Evolutionary conservation across 1,140 invertebrate genomes (phyloP).

Genomic region (Lordiphosa mommai): DNA sequence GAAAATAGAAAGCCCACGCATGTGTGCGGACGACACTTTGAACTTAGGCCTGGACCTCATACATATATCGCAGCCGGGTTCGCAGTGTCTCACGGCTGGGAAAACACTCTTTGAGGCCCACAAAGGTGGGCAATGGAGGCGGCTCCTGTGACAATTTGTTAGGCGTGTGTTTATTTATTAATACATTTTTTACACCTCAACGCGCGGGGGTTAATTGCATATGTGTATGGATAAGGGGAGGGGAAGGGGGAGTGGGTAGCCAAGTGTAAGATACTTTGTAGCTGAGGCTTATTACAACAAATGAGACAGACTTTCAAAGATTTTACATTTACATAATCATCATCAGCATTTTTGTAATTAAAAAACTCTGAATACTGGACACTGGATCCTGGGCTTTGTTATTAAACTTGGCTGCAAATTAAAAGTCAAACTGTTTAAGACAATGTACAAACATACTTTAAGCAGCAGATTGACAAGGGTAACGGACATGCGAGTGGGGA

Average conservation of each 20-base stretch:
- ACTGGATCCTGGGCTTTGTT: slow-evolving; percentile 33
- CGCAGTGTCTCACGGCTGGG: slow-evolving; percentile 45
- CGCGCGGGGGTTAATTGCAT: slow-evolving; percentile 67
- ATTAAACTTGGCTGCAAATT: slow-evolving; percentile 64
- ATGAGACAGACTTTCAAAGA: slow-evolving; percentile 14
- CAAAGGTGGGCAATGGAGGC: slow-evolving; percentile 8
- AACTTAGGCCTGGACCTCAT: slow-evolving; percentile 59
- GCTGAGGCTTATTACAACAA: slow-evolving; percentile 9
- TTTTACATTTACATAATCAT: not conserved
- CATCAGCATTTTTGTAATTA: slow-evolving; percentile 46
- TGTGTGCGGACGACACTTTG: slow-evolving; percentile 48
- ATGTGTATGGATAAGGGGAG: slow-evolving; percentile 11
- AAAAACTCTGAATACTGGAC: slow-evolving; percentile 25
- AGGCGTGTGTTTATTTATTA: slow-evolving; percentile 67
- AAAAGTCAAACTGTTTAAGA: slow-evolving; percentile 79
- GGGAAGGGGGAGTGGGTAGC: not conserved
- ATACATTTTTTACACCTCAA: slow-evolving; percentile 74
- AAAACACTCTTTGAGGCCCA: slow-evolving; percentile 58
- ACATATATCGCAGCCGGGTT: slow-evolving; percentile 15
- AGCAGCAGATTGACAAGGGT: slow-evolving; percentile 51
- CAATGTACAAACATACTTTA: slow-evolving; percentile 66
- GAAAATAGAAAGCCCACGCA: slow-evolving; percentile 39
- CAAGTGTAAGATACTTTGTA: slow-evolving; percentile 37
- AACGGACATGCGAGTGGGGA: slow-evolving; percentile 1
- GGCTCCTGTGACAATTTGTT: slow-evolving; percentile 61